Evolutionary conservation across 2,113 vertebrate species (phyloP).

Genomic region (Danionella cerebrum): DNA sequence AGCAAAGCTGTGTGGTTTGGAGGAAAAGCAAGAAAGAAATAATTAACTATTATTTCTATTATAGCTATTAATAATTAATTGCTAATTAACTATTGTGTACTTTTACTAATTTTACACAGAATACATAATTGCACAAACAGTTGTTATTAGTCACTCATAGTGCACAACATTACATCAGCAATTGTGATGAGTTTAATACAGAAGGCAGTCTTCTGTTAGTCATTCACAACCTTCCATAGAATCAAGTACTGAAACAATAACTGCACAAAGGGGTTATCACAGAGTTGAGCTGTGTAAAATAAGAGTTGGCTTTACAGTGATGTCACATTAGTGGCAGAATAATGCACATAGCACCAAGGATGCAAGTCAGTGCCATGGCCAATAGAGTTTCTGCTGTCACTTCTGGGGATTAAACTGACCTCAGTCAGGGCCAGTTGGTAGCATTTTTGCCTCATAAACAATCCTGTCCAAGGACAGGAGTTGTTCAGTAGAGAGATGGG

Average conservation of each 20-base stretch:
- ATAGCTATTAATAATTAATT: too few relatives aligned
- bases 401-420: too few relatives aligned
- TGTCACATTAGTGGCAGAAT: background rate
- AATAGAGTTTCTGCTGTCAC: too few relatives aligned
- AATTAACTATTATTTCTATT: background rate
- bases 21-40: conserved; percentile 22
- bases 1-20: conserved; percentile 51
- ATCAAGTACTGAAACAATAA: conserved; percentile 15
- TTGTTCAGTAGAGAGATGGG: too few relatives aligned
- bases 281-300: background rate
- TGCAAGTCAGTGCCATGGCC: too few relatives aligned
- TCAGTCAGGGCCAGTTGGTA: too few relatives aligned
- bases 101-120: too few relatives aligned
- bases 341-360: too few relatives aligned
- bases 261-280: background rate
- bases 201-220: conserved; percentile 35
- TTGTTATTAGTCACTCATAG: conserved; percentile 15
- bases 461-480: too few relatives aligned
- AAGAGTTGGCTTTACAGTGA: background rate
- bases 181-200: conserved; percentile 34
- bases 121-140: conserved; percentile 3
- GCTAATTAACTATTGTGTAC: too few relatives aligned
- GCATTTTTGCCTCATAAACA: too few relatives aligned
- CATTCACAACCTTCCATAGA: conserved; percentile 35
- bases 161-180: conserved; percentile 3